phyloP scores from a whole-genome alignment of 2,888 invertebrate species.

The Bursaphelenchus okinawaensis region DNA sequence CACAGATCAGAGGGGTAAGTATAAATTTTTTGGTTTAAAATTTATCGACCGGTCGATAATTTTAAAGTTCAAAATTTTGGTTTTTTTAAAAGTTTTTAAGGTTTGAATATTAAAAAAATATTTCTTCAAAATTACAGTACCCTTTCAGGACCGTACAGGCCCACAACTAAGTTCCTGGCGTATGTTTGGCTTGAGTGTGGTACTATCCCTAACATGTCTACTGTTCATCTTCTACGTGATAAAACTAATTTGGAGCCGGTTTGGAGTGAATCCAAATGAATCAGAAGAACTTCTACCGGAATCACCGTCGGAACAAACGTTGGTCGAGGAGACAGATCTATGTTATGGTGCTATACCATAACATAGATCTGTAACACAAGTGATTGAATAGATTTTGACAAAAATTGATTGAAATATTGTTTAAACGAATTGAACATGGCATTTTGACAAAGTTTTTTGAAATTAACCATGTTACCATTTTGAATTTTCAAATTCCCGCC shows the following conservation, averaged over 20 bases:
- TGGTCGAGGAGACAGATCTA: slow-evolving; percentile 7
- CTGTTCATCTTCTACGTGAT: slow-evolving; percentile 12
- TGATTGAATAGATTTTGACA: no score
- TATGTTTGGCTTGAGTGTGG: background rate
- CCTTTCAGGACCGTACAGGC: background rate
- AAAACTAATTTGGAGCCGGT: slow-evolving; percentile 8
- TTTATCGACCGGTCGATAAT: background rate
- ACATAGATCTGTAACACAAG: no score
- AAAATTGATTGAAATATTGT: no score
- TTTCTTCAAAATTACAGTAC: no score
- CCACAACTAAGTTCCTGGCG: slow-evolving; percentile 5
- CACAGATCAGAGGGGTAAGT: background rate
- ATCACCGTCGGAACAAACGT: slow-evolving; percentile 1
- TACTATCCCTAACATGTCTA: slow-evolving; percentile 5
- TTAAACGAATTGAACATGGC: no score
- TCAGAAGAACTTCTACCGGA: slow-evolving; percentile 3
- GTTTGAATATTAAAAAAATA: no score
- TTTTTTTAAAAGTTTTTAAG: background rate
- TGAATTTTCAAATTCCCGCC: no score
- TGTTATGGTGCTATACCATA: background rate
- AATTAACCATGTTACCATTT: no score
- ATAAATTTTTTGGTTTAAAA: background rate
- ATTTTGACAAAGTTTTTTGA: no score
- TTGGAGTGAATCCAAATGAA: background rate
- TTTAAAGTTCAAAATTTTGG: background rate